Evolutionary conservation across 2,113 vertebrate species (phyloP), one percentile per base, ranked within the genome.

Genomic region (Hydrochoerus hydrochaeris): DNA sequence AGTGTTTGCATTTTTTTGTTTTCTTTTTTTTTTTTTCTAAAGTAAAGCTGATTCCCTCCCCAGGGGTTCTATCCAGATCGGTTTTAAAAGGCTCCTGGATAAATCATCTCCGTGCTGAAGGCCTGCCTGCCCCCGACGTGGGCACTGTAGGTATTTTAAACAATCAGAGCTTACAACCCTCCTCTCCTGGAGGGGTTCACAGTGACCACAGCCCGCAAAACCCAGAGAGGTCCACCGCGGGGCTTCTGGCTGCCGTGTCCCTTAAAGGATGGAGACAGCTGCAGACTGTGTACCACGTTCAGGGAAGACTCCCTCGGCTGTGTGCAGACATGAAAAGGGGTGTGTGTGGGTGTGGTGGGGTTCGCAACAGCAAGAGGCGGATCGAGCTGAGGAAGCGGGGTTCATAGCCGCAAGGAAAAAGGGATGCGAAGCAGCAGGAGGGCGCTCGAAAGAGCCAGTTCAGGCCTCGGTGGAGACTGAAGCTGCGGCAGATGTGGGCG

Each of bases 231-330:
- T 41, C 57, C 63, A 38, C 8, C 78, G 24, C 69, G 9, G 84
- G 30, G 44, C 84, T 30, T 7, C 8, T 0, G 19, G 88, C 88
- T 65, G 91, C 65, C 78, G n/a, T 30, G 38, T 38, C 92, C 84
- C 90, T 77, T 46, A 41, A 88, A 87, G 62, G 90, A 90, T 73
- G 1, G 87, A 67, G 85, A 93, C 98, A 97, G 97, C 92, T 97
- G 97, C 94, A 54, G 46, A 28, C 44, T 4, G 3, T 2, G 41
- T 46, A 20, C 1, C 14, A 52, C 32, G 44, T 20, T 75, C 19
- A 16, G 19, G 12, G 20, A 46, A 44, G 65, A 5, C 46, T 41
- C 54, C 67, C 10, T 63, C 11, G 80, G 75, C 54, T 78, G 54
- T 1, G n/a, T 7, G 65, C 62, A 71, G 78, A 62, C 58, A 83